Base-by-base conservation (phyloP, 2,113 vertebrate genomes). In the Lynx canadensis region DNA sequence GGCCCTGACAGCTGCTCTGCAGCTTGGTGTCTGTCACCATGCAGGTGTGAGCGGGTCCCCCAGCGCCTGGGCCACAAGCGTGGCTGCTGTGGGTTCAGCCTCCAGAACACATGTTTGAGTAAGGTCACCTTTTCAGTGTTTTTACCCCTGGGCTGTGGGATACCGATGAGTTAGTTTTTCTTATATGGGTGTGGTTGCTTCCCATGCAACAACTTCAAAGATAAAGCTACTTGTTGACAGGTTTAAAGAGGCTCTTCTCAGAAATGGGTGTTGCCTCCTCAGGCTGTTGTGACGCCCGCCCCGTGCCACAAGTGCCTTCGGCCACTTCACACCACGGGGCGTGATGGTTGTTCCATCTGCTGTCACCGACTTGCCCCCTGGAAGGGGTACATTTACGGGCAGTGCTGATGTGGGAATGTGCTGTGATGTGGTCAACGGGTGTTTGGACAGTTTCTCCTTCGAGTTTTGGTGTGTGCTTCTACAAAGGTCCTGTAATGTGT, bases 51-150 rank as follows among this genome's bases (percentile, higher is more conserved):
- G 76, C 65, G 86, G 94, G 95, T 96, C 80, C 80, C 55, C 38
- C 38, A 97, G 90, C 38, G 86, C 98, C 98, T 97, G 0, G 99
- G 98, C 98, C 98, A 95, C 97, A 81, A 50, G 96, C 95, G 97
- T 57, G 65, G 97, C 98, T 97, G 98, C 97, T 86, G 96, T 97
- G 95, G 85, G n/a, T 41, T 81, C 52, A 45, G 73, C 73, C 38
- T 38, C 80, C 48, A n/a, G 45, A 79, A 52, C 33, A 16, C 31
- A 1, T 29, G 33, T 68, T 93, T n/a, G 45, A 78, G 50, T 48
- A 15, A 88, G 15, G 69, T 57, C 48, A 18, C 7, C 57, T 45
- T 83, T 80, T 65, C 10, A 2, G 16, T 84, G 18, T 85, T 45
- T 91, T 93, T 4, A 78, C 55, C 4, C 29, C 52, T 91, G 11